Evolutionary conservation across 2,797 vertebrate genomes (phyloP), one percentile per base, ranked within the genome.

Genomic region (Xenops minutus): DNA sequence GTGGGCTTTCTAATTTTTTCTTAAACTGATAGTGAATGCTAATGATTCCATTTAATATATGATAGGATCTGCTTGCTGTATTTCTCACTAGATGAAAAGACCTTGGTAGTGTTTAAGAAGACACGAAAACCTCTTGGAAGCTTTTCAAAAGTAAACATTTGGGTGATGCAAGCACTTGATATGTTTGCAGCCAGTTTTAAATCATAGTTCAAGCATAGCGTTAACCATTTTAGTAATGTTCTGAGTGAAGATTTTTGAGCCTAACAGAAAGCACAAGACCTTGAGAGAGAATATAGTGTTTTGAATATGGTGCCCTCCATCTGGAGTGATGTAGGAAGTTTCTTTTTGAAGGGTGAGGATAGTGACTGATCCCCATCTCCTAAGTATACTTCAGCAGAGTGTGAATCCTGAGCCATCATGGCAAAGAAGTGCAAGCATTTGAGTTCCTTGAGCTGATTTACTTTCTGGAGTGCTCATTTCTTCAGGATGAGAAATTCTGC

Each of bases 281-380:
- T 75, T 43, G 43, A 66, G 43, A 74, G 36, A 56, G 5, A 46
- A 41, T 32, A 5, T 6, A 44, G 10, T 55, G 15, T 66, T 72
- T 41, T 61, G 43, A 30, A 44, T 20, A 8, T 55, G 36, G 19
- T 75, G 13, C 21, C n/a, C 32, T 77, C 12, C 29, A 46, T 34
- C 44, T 83, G 62, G 66, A 74, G 68, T 54, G 36, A 41, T 68
- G 3, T 51, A 59, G 49, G 46, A 76, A 69, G 14, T 26, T 7
- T 2, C 12, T 18, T n/a, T 58, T 21, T 16, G 3, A 6, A 36
- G 12, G 0, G 10, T 12, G 16, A 10, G 2, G 4, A 5, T 12
- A 12, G 27, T 88, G 51, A 15, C 34, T 83, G 59, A 16, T 66
- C 82, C 59, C 37, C 19, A 18, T 90, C 24, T 79, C 46, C 11